phyloP scores from a whole-genome alignment of 2,888 invertebrate species.

The Julus scanicus region DNA sequence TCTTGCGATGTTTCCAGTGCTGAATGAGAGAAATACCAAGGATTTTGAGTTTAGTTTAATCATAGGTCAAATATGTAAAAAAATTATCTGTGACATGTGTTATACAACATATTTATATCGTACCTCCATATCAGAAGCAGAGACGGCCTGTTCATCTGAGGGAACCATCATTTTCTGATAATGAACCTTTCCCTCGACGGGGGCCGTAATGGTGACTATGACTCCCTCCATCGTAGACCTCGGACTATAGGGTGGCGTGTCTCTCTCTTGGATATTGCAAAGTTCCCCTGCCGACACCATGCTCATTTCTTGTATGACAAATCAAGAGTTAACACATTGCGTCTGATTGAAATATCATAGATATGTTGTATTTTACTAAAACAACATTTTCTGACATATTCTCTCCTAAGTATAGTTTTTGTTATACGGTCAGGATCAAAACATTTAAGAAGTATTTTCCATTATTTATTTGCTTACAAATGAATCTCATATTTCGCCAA shows the following conservation, averaged over 20 bases:
- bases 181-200: slow-evolving; percentile 58
- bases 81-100: no score
- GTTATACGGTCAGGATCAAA: no score
- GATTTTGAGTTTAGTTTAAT: no score
- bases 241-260: slow-evolving; percentile 66
- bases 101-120: no score
- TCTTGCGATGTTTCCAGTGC: slow-evolving; percentile 60
- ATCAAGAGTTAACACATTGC: neutral
- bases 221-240: slow-evolving; percentile 55
- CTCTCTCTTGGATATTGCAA: slow-evolving; percentile 67
- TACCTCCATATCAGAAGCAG: slow-evolving; percentile 3
- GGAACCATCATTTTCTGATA: slow-evolving; percentile 53
- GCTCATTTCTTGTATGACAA: slow-evolving; percentile 59
- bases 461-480: no score
- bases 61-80: no score
- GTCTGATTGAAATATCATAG: neutral
- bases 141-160: neutral
- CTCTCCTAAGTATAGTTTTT: no score
- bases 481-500: no score
- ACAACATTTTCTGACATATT: no score
- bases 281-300: slow-evolving; percentile 67
- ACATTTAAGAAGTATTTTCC: no score
- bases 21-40: neutral
- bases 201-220: slow-evolving; percentile 54
- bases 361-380: no score